A percentile compares a stretch with the other conserved stretches of the same genome.
Conservation (phyloP, 2,888 invertebrate species). For the Phengaris arion region DNA sequence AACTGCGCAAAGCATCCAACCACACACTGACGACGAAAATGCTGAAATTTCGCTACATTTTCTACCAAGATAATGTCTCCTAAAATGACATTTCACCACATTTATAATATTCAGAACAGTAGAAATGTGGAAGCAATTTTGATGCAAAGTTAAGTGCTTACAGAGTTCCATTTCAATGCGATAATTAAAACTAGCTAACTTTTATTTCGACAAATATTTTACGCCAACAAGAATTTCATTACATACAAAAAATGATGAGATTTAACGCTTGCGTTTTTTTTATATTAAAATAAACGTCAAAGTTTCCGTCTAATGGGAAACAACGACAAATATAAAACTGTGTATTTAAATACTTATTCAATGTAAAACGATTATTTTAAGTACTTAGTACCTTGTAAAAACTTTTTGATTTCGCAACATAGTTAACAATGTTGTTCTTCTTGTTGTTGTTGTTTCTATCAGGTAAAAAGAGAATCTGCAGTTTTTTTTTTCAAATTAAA, state of each 20-base stretch:
- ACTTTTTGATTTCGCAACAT: too few relatives aligned
- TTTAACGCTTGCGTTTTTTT: not conserved
- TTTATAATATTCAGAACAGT: slow-evolving; percentile 17
- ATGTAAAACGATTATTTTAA: too few relatives aligned
- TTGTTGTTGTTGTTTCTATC: too few relatives aligned
- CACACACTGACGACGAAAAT: slow-evolving; percentile 9
- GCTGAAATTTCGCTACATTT: slow-evolving; percentile 7
- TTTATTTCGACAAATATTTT: slow-evolving; percentile 20
- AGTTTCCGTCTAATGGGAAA: not conserved
- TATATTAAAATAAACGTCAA: not conserved
- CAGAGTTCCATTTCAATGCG: not conserved
- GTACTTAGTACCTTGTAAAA: too few relatives aligned
- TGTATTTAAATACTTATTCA: too few relatives aligned
- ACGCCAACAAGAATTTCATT: not conserved
- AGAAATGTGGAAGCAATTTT: slow-evolving; percentile 6
- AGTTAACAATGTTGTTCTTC: too few relatives aligned
- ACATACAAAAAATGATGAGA: not conserved
- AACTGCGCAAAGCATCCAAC: not conserved
- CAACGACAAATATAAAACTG: not conserved
- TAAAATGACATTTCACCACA: slow-evolving; percentile 16
- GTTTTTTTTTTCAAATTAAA: too few relatives aligned
- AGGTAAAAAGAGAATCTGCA: too few relatives aligned
- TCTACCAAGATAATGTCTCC: slow-evolving; percentile 8
- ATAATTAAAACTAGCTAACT: slow-evolving; percentile 23
- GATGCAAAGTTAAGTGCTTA: slow-evolving; percentile 15